A percentile compares a stretch with the other conserved stretches of the same genome.
Conservation (phyloP, 2,888 invertebrate species). For the Machimus rusticus region DNA sequence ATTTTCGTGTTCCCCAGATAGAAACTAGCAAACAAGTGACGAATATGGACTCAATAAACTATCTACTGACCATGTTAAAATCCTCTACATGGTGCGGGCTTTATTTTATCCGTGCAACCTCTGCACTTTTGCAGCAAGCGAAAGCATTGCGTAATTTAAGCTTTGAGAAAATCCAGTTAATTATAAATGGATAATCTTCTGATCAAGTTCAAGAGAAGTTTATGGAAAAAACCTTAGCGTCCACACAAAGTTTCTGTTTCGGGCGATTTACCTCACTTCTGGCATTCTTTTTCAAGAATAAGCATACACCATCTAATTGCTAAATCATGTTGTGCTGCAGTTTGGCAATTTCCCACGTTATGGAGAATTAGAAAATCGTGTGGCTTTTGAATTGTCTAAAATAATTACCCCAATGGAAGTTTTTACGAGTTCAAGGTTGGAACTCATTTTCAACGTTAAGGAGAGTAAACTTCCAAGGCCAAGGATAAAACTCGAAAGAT, state of each 20-base stretch:
- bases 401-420: not conserved
- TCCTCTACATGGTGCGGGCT: not conserved
- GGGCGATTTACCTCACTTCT: not conserved
- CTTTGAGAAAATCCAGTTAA: not conserved
- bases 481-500: not conserved
- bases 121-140: not conserved
- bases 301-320: not conserved
- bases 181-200: conserved; percentile 12
- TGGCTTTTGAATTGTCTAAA: not conserved
- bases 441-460: not conserved
- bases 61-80: not conserved
- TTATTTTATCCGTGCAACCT: not conserved
- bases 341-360: not conserved
- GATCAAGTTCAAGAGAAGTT: conserved; percentile 20
- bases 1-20: not conserved
- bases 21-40: not conserved
- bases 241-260: not conserved
- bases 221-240: not conserved
- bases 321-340: not conserved
- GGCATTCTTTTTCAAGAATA: not conserved
- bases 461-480: not conserved
- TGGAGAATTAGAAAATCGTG: not conserved
- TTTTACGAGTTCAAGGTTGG: not conserved
- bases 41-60: conserved; percentile 19
- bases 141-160: conserved; percentile 2